These are phyloP conservation scores for Coreoperca whiteheadi DNA, from an alignment of 2,113 vertebrate genomes.

Conservation along the genomic window DNA sequence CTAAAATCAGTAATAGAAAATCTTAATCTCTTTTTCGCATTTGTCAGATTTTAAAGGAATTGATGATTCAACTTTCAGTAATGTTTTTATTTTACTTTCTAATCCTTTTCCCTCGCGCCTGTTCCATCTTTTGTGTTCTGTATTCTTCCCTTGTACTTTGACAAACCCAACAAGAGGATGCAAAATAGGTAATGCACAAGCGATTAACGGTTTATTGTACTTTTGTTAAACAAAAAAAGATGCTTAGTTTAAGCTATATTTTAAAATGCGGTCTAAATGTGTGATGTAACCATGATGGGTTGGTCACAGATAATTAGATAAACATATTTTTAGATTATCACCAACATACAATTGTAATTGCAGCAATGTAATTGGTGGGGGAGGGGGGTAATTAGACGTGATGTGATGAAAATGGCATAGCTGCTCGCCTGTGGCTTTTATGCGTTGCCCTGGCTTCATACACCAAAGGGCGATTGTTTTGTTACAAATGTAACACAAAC, in stretches of 20 bases:
- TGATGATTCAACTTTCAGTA: neutral
- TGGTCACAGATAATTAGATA: neutral
- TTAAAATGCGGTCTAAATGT: neutral
- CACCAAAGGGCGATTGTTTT: neutral
- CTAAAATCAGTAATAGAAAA: neutral
- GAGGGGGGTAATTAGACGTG: neutral
- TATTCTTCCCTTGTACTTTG: too few relatives aligned
- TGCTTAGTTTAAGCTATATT: neutral
- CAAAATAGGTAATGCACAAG: neutral
- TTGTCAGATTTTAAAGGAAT: neutral
- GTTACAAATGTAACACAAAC: neutral
- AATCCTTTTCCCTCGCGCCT: neutral
- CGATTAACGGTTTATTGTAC: neutral
- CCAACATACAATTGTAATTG: neutral
- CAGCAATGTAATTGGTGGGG: neutral
- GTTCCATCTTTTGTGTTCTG: neutral
- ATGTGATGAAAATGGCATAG: neutral
- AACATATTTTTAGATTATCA: neutral
- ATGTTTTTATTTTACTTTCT: neutral
- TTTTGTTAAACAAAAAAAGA: too few relatives aligned
- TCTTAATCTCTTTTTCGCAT: neutral
- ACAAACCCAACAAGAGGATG: neutral
- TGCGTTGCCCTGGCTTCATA: neutral
- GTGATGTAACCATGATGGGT: neutral
- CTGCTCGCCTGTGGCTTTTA: neutral